Evolutionary conservation across 2,113 vertebrate genomes (phyloP), one percentile per base, ranked within the genome.

Genomic region (Bubo blakistoni): DNA sequence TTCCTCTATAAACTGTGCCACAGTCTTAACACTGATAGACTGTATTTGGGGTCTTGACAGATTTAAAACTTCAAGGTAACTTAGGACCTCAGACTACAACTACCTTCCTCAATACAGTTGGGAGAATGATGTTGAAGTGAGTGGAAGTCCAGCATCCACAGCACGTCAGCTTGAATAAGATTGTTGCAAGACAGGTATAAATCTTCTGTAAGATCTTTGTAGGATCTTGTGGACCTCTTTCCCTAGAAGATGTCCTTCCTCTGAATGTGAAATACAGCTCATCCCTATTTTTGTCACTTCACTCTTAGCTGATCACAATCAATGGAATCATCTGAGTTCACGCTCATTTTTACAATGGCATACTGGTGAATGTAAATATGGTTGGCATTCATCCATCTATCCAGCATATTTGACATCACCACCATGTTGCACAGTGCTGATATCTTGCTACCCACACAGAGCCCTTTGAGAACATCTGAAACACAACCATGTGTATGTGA

Each of bases 211-310:
- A 78, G 32, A 46, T 30, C 38, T 77, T 30, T 21, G 32, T 18
- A 69, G 29, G 25, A 38, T 18, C 12, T 36, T 54, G 21, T 36
- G 54, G 7, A 55, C 13, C 11, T 47, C 26, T 20, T 52, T 65
- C 16, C 29, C 32, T 30, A 47, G 34, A 32, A 63, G 13, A 12
- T 26, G 12, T 22, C 49, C 11, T 44, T 44, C 10, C n/a, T 69
- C 57, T 66, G 36, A 18, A 3, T 0, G 0, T 25, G 26, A 27
- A 71, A 7, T 24, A 22, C 17, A 62, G 42, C 8, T 32, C 70
- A 22, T 11, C 22, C 38, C 5, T 42, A 13, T 3, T 66, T 58
- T 80, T 42, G 26, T 26, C 62, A 38, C 34, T 66, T 47, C 36
- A 13, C 4, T 36, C 47, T 63, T 10, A 40, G 30, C 18, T 34